Evolutionary conservation across 1,140 invertebrate species (phyloP), one percentile per base, ranked within the genome.

Genomic region (Drosophila baimaii): DNA sequence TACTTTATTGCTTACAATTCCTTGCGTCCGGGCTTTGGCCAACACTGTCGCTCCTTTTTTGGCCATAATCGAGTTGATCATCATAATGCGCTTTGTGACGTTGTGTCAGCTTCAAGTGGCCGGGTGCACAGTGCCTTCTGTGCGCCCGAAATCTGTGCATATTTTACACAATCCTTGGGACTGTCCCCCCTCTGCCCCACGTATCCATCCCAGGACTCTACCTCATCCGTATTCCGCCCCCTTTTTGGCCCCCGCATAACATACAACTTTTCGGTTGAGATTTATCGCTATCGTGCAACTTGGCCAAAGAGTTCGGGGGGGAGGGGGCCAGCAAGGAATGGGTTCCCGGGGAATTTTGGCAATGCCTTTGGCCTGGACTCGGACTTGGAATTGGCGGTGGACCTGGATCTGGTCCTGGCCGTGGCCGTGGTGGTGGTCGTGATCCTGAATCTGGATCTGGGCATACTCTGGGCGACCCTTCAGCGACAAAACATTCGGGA

Each of bases 31-130:
- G 66, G 2, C 5, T n/a, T 49, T 58, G 23, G 52, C 43, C 52
- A 76, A 46, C 72, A 77, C 62, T 76, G 63, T 39, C 39, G 35
- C 8, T 23, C 17, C 8, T 21, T 33, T 49, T 47, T 66, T 44
- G 46, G 47, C 54, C 59, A 84, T 77, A 84, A 84, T 84, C 82
- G 62, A 54, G 72, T 73, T 77, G 83, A 88, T 89, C 71, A 79
- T 79, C 83, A 79, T 88, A 88, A 86, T 83, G 84, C 84, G 76
- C 83, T 86, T 86, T 86, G 82, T 88, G 82, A 77, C 78, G 57
- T 81, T 85, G 82, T 78, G 82, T 79, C 82, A 75, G 80, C 66
- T 68, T 83, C 84, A 83, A 88, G 76, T 79, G 76, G 61, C 44
- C 44, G 39, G 59, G 68, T 75, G 56, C 29, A 37, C 46, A 46